A percentile compares a stretch with the other conserved stretches of the same genome.
These are phyloP conservation scores for Candidula unifasciata DNA, from an alignment of 2,888 invertebrate genomes.

Conservation along the genomic window DNA sequence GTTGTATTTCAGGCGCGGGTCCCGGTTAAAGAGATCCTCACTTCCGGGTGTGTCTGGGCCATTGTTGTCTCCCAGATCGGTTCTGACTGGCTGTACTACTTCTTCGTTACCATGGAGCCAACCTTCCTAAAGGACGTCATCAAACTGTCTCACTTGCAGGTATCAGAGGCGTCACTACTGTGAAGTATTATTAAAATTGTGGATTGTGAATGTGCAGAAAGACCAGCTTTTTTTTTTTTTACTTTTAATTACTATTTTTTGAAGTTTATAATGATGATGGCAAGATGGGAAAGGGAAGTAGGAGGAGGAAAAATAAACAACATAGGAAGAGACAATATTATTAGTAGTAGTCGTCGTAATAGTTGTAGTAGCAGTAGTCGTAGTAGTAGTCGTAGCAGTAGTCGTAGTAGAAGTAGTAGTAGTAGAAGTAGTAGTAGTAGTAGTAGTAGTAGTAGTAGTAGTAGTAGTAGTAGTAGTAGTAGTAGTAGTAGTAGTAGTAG, in stretches of 20 bases:
- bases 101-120: slow-evolving; percentile 78
- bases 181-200: not conserved
- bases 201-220: too few species aligned
- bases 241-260: too few species aligned
- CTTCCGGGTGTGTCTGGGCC: slow-evolving; percentile 77
- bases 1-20: not conserved
- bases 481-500: slow-evolving; percentile 39
- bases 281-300: too few species aligned
- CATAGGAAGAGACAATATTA: too few species aligned
- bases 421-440: slow-evolving; percentile 48
- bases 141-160: slow-evolving; percentile 66
- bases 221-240: too few species aligned
- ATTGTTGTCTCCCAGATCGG: slow-evolving; percentile 80
- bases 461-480: slow-evolving; percentile 22
- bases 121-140: slow-evolving; percentile 75
- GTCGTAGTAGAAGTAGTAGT: slow-evolving; percentile 39
- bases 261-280: too few species aligned
- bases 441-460: slow-evolving; percentile 50
- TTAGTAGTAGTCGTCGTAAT: too few species aligned
- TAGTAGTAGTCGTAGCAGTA: not conserved
- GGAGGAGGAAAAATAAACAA: too few species aligned
- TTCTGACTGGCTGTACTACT: slow-evolving; percentile 79
- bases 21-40: slow-evolving; percentile 73
- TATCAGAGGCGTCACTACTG: slow-evolving; percentile 57
- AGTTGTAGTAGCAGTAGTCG: too few species aligned